Base-by-base conservation (phyloP, 2,113 vertebrate genomes). In the Gracilinanus agilis region DNA sequence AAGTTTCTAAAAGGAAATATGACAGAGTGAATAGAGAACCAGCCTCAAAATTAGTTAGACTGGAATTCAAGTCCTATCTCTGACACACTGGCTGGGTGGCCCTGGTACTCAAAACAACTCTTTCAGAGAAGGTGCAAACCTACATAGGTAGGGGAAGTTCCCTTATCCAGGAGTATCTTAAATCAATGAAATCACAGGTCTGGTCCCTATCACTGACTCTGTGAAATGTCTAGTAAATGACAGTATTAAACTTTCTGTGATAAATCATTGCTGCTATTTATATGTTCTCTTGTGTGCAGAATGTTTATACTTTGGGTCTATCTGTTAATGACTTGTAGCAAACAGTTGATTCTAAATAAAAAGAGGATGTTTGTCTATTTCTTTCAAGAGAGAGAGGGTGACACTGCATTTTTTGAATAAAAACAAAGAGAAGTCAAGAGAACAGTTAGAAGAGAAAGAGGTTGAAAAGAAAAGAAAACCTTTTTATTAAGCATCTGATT, bases 381-480 rank as follows among this genome's bases (percentile, higher is more conserved):
- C 49, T 83, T 67, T 90, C 89, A 90, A 94, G 27, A 44, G 2
- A 16, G 55, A 94, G n/a, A 53, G 90, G 49, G 53, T 75, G 92
- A 92, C 16, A 49, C 53, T 34, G 44, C 88, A 95, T 89, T 96
- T 89, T 95, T 83, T 96, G 95, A 93, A 1, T 29, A 24, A 27
- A 49, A 40, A 40, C n/a, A 83, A 67, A 67, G 29, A 67, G 1
- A 6, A 75, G 67, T 40, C 4, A n/a, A 83, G 34, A 19, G 61
- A 13, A 75, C 61, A 19, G n/a, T 0, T 25, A 88, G 89, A 90
- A 95, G 93, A 5, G 44, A 91, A 89, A 12, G 29, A 93, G 89
- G 6, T 25, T 90, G 44, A 83, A 27, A 89, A 91, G 27, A 54
- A 7, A 58, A 58, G 29, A 34, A 5, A 0, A n/a, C 44, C 53